phyloP scores from a whole-genome alignment of 2,797 vertebrate species.

The Malacoraja senta region DNA sequence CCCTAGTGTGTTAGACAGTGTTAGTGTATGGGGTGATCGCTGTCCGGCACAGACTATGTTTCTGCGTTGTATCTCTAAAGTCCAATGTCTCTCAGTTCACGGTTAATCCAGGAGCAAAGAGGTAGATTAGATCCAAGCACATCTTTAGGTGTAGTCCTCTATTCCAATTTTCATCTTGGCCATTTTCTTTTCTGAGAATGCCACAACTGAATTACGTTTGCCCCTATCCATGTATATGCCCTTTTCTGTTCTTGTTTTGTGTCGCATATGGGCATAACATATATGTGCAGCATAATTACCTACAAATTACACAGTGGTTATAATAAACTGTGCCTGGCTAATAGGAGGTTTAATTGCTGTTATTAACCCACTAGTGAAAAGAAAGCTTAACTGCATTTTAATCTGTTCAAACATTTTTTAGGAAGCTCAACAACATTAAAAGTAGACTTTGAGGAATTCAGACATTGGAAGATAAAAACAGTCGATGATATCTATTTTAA shows the following conservation, averaged over 20 bases:
- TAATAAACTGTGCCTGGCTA: background rate
- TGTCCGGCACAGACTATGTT: too few species aligned
- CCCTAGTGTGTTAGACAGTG: too few species aligned
- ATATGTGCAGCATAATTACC: background rate
- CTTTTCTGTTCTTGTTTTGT: background rate
- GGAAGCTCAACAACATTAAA: background rate
- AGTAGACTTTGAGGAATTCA: background rate
- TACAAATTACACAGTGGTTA: background rate
- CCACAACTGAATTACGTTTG: background rate
- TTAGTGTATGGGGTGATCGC: too few species aligned
- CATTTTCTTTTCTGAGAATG: background rate
- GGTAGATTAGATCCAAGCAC: too few species aligned
- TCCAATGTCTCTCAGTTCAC: too few species aligned
- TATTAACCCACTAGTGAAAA: constrained; percentile 20
- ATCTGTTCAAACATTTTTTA: background rate
- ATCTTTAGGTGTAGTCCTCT: too few species aligned
- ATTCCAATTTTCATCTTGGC: background rate
- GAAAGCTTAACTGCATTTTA: background rate
- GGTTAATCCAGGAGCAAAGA: too few species aligned
- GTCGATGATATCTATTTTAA: background rate
- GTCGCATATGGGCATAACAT: constrained; percentile 3
- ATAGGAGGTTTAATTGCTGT: background rate
- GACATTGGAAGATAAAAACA: background rate
- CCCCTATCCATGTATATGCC: background rate
- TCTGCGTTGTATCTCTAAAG: too few species aligned